Conservation (phyloP, 2,113 vertebrate genomes). For the Martes martes region DNA sequence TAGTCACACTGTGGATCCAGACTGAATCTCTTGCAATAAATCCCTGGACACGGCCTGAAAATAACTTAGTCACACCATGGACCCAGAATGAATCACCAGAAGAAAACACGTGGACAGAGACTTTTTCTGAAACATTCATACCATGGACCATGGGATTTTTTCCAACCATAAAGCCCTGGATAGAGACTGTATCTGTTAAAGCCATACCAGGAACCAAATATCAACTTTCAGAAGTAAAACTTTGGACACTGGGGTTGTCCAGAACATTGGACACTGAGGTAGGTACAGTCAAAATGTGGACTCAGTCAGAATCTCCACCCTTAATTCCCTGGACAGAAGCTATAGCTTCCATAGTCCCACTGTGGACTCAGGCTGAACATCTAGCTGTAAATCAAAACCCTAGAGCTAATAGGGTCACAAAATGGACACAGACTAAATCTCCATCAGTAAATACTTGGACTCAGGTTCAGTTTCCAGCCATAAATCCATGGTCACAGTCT, state of each 20-base stretch:
- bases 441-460: background rate
- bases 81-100: background rate
- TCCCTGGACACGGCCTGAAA: too few relatives aligned
- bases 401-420: background rate
- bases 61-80: background rate
- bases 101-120: background rate
- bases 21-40: background rate
- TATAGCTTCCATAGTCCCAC: background rate
- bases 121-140: background rate
- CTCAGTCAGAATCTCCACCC: background rate
- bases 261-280: background rate
- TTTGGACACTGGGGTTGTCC: background rate
- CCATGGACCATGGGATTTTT: background rate
- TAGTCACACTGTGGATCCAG: background rate
- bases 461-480: background rate
- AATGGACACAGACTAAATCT: background rate
- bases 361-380: too few relatives aligned
- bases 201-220: background rate
- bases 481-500: background rate
- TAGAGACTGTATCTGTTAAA: background rate
- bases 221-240: background rate
- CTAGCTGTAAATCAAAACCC: background rate
- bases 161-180: background rate
- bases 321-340: background rate
- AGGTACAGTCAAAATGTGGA: background rate